Conservation (phyloP, 2,888 invertebrate species). For the Apeira syringaria region DNA sequence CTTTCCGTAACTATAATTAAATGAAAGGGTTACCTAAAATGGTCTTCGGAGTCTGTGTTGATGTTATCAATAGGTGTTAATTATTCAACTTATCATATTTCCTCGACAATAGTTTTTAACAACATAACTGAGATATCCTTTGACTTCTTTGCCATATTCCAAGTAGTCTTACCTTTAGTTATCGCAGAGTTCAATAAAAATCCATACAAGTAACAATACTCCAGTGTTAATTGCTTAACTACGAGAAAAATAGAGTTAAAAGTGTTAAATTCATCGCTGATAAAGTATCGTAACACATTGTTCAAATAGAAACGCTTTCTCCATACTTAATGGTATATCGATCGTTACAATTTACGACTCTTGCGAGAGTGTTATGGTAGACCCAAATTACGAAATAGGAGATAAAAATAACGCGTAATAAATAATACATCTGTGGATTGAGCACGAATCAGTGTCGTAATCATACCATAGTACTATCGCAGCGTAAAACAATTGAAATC, state of each 20-base stretch:
- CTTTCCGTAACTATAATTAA: too few relatives aligned
- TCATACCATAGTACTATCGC: too few relatives aligned
- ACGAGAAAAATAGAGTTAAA: conserved; percentile 9
- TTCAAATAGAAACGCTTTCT: conserved; percentile 30
- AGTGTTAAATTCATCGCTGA: conserved; percentile 28
- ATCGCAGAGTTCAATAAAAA: neutral
- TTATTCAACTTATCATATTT: too few relatives aligned
- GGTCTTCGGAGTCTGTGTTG: neutral
- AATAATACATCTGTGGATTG: conserved; percentile 7
- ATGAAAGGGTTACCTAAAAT: neutral
- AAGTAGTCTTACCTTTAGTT: neutral
- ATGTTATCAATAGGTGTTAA: too few relatives aligned
- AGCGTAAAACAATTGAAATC: too few relatives aligned
- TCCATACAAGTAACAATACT: conserved; percentile 9
- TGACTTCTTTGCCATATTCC: too few relatives aligned
- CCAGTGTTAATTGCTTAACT: conserved; percentile 10
- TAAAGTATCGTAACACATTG: conserved; percentile 27
- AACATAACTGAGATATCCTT: too few relatives aligned
- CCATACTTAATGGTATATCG: conserved; percentile 24
- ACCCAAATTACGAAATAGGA: conserved; percentile 22
- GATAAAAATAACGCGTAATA: conserved; percentile 23
- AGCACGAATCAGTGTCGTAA: too few relatives aligned
- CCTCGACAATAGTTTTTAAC: too few relatives aligned
- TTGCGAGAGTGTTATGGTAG: conserved; percentile 21
- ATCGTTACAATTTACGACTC: conserved; percentile 28